phyloP scores from a whole-genome alignment of 2,113 vertebrate genomes.

The Limanda limanda region DNA sequence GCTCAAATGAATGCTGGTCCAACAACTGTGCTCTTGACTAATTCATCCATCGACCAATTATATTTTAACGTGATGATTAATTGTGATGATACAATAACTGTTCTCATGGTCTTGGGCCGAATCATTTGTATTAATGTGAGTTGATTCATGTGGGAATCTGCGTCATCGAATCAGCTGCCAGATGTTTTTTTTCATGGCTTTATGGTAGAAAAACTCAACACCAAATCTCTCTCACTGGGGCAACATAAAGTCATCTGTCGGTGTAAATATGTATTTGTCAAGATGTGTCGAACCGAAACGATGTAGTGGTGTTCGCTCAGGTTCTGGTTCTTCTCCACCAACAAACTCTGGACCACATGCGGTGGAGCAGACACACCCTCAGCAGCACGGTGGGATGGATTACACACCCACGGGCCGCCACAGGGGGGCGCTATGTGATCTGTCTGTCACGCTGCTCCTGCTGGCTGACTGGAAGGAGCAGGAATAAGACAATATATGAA shows the following conservation, averaged over 20 bases:
- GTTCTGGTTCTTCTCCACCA: constrained; percentile 51
- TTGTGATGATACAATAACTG: constrained; percentile 46
- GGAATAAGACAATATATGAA: constrained; percentile 43
- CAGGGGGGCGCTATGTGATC: constrained; percentile 47
- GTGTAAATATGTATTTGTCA: constrained; percentile 71
- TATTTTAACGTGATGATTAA: constrained; percentile 60
- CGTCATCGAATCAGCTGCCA: constrained; percentile 23
- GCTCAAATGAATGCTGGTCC: constrained; percentile 44
- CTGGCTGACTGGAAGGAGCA: constrained; percentile 38
- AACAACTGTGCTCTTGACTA: constrained; percentile 31
- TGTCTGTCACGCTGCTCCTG: constrained; percentile 42
- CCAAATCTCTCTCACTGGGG: constrained; percentile 18
- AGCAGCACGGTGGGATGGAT: constrained; percentile 3
- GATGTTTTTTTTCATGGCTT: constrained; percentile 26
- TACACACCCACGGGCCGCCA: constrained; percentile 27
- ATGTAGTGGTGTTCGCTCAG: constrained; percentile 61
- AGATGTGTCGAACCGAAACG: constrained; percentile 53
- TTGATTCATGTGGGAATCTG: constrained; percentile 7
- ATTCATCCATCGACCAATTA: constrained; percentile 62
- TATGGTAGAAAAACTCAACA: constrained; percentile 4
- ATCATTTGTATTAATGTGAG: constrained; percentile 25
- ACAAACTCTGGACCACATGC: constrained; percentile 48
- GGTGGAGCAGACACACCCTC: constrained; percentile 50
- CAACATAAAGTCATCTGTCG: constrained; percentile 42
- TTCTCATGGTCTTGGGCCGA: constrained; percentile 41